Evolutionary conservation across 2,113 vertebrate genomes (phyloP).

Genomic region (Chiloscyllium plagiosum): DNA sequence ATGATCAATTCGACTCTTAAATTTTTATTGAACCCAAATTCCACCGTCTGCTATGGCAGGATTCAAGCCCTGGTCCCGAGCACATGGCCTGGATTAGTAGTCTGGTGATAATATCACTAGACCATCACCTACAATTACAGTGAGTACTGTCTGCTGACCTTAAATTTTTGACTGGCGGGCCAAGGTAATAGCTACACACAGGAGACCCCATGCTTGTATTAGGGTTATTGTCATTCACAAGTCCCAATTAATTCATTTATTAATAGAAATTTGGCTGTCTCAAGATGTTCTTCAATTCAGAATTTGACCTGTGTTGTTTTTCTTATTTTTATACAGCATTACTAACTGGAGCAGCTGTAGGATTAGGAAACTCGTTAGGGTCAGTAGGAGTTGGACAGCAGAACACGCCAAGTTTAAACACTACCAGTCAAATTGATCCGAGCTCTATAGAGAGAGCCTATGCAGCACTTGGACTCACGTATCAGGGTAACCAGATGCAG

Average conservation of each 20-base stretch:
- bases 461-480: slow-evolving; percentile 88
- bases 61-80: too few relatives aligned
- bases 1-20: too few relatives aligned
- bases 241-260: background rate
- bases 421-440: slow-evolving; percentile 90
- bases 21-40: too few relatives aligned
- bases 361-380: slow-evolving; percentile 70
- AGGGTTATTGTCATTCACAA: background rate
- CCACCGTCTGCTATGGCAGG: too few relatives aligned
- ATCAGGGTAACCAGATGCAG: slow-evolving; percentile 89
- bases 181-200: background rate
- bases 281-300: background rate
- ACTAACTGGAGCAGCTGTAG: slow-evolving; percentile 71
- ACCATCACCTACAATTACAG: background rate
- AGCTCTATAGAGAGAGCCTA: slow-evolving; percentile 96
- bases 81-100: too few relatives aligned
- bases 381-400: slow-evolving; percentile 77
- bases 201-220: background rate
- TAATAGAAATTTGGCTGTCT: background rate
- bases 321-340: slow-evolving; percentile 62
- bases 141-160: background rate
- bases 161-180: background rate
- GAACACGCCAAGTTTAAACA: slow-evolving; percentile 71
- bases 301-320: background rate
- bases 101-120: too few relatives aligned